Evolutionary conservation across 2,113 vertebrate genomes (phyloP), one percentile per base, ranked within the genome.

Genomic region (Anser cygnoides): DNA sequence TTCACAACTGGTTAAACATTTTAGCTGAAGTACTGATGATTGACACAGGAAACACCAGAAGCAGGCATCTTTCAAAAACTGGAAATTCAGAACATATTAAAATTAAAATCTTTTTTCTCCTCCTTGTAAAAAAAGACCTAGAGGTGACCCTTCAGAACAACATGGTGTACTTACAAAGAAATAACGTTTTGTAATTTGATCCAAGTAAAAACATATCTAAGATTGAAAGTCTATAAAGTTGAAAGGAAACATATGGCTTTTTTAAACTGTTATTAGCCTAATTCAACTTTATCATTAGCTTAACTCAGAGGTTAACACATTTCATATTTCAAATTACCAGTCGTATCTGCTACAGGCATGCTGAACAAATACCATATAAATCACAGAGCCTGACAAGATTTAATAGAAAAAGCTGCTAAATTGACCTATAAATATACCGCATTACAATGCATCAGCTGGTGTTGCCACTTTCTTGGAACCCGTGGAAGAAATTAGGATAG

Each of bases 371-470:
- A 93, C 5, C 89, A 91, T 52, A 93, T 87, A 95, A 95, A 96
- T 92, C 89, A 93, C n/a, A 84, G 55, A 84, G 50, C 50, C 81
- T 95, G 91, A 93, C 74, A 95, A 93, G 68, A 92, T 59, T 91
- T 92, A 95, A 93, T 89, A 94, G 65, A 74, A 91, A 95, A 96
- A 95, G 87, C 87, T 96, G 90, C 79, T 90, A 93, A 93, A 95
- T 43, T 91, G 93, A 89, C 76, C 94, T 91, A 90, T 90, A 95
- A 95, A 96, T 93, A 81, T 44, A 95, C 92, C 0, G 0, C n/a
- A 92, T 72, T 85, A 75, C 71, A 92, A 79, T 89, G 91, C 74
- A 91, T 95, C 87, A 89, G 37, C 57, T 87, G 63, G 63, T 72
- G 57, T 44, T 95, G 87, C 72, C 91, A 90, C 71, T 92, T 96